Evolutionary conservation across 1,140 invertebrate species (phyloP).

Genomic region (Anthonomus grandis): DNA sequence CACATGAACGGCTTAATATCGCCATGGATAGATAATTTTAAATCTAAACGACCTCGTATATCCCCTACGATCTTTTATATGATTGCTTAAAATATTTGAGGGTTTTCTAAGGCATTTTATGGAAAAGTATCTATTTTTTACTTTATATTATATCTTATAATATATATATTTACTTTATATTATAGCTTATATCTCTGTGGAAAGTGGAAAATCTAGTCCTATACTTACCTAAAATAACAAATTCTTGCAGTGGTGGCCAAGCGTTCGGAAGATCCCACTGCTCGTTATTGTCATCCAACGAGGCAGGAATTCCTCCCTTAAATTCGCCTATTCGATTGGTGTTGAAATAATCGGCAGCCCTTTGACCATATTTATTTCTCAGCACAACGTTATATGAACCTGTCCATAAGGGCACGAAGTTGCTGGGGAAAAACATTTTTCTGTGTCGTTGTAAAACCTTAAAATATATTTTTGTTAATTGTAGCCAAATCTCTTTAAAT

Average conservation of each 20-base stretch:
- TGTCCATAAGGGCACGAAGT: slow-evolving; percentile 69
- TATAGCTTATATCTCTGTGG: too few relatives aligned
- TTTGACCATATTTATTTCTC: slow-evolving; percentile 42
- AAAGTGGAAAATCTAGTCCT: too few relatives aligned
- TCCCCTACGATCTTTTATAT: too few relatives aligned
- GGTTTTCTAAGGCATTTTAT: too few relatives aligned
- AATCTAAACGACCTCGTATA: too few relatives aligned
- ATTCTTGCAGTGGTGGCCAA: slow-evolving; percentile 83
- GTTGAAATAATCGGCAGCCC: slow-evolving; percentile 55
- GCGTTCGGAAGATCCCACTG: slow-evolving; percentile 92
- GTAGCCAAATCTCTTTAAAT: neutral
- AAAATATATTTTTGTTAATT: neutral
- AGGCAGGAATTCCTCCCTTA: slow-evolving; percentile 73
- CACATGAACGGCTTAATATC: too few relatives aligned
- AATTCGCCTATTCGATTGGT: slow-evolving; percentile 51
- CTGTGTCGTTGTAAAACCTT: slow-evolving; percentile 39
- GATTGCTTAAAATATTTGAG: too few relatives aligned
- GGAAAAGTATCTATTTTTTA: too few relatives aligned
- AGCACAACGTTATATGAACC: slow-evolving; percentile 32
- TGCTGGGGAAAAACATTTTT: slow-evolving; percentile 63
- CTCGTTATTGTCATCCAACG: slow-evolving; percentile 65
- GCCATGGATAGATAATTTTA: too few relatives aligned
- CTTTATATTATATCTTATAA: too few relatives aligned
- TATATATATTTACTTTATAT: too few relatives aligned
- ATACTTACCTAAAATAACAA: slow-evolving; percentile 61